Evolutionary conservation across 2,888 invertebrate species (phyloP).

Genomic region (Chromoteleia sp.): DNA sequence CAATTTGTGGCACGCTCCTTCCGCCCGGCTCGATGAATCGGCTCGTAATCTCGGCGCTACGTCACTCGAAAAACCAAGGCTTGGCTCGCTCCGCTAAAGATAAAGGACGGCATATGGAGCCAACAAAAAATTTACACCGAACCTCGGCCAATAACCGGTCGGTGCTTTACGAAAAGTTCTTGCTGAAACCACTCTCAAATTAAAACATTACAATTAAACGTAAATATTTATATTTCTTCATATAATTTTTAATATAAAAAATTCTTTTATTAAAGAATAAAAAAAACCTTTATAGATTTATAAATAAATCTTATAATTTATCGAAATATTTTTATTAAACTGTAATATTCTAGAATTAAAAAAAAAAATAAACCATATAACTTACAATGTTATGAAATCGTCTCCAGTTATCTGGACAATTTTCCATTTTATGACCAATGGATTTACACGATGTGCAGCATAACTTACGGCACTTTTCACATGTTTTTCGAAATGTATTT

Average conservation of each 20-base stretch:
- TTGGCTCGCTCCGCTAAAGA: constrained; percentile 77
- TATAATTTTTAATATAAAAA: too few relatives aligned
- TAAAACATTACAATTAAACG: too few relatives aligned
- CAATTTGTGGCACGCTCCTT: constrained; percentile 70
- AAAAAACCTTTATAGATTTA: too few relatives aligned
- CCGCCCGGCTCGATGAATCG: constrained; percentile 70
- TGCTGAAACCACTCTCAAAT: too few relatives aligned
- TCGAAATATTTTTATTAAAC: too few relatives aligned
- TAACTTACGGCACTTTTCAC: constrained; percentile 85
- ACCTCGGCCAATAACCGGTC: constrained; percentile 51
- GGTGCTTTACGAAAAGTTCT: constrained; percentile 19
- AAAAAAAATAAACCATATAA: too few relatives aligned
- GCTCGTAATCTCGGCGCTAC: constrained; percentile 66
- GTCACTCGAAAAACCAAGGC: constrained; percentile 78
- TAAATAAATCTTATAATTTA: too few relatives aligned
- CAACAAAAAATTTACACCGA: constrained; percentile 71
- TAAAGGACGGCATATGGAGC: constrained; percentile 73
- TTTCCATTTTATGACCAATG: constrained; percentile 87
- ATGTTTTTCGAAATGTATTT: constrained; percentile 83
- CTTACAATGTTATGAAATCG: constrained; percentile 90
- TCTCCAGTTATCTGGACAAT: constrained; percentile 91
- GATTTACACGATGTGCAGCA: constrained; percentile 88
- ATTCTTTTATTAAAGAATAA: too few relatives aligned
- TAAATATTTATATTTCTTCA: too few relatives aligned
- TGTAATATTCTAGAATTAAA: too few relatives aligned